Base-by-base conservation (phyloP, 2,113 vertebrate species). In the Thunnus thynnus region DNA sequence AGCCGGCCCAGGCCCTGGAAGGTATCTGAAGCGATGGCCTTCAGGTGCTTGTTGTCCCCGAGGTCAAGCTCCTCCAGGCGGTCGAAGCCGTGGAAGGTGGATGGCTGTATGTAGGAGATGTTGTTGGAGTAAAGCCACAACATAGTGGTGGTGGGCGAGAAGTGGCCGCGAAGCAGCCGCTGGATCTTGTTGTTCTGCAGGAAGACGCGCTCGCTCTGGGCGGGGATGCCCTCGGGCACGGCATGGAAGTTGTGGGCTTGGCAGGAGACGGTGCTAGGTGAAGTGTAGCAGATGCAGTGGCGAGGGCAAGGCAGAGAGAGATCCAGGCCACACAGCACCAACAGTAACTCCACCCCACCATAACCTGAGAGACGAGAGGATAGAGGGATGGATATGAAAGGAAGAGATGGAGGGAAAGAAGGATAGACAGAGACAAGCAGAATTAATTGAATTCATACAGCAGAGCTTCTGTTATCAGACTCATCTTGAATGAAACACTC, bases 41-140 rank as follows among this genome's bases (percentile, higher is more conserved):
- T 95, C 88, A 99, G 90, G 88, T 97, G 95, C 55, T 94, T 93
- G 92, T 99, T 99, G 94, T 99, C 98, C 2, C 98, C 98, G 3
- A 99, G 96, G 89, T 99, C 98, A n/a, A 99, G 95, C 90, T 99
- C 98, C 86, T 99, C 98, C 83, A 99, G 94, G 78, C 96, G 97
- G 80, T 95, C 88, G 0, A 99, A 99, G 83, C 97, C 98, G 0
- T 95, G 95, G n/a, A 99, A 99, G 76, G 97, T 96, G 86, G 94
- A 95, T 12, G 98, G 97, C 84, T 98, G 96, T 8, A 99, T 97
- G 94, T 96, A 97, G 87, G 97, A 97, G 90, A 99, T 97, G 91
- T 99, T 99, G 94, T 99, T 99, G 93, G 98, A 98, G 90, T 99
- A 99, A 81, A 99, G 96, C 98, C 97, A 99, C 78, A 99, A 93